Evolutionary conservation across 2,888 invertebrate genomes (phyloP).

Genomic region (Dioctria rufipes): DNA sequence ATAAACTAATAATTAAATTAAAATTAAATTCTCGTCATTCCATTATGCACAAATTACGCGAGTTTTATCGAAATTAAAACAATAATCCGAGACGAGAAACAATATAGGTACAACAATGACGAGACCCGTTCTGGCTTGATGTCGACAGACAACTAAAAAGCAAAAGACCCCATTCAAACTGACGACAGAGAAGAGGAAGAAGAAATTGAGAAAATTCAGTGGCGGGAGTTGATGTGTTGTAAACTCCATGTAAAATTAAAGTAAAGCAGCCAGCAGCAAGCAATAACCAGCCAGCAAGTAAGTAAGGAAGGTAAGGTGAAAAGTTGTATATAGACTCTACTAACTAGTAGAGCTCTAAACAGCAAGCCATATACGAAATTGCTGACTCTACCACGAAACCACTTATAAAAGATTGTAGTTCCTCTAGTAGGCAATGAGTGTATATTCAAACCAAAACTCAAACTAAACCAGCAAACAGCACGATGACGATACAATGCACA

Average conservation of each 20-base stretch:
- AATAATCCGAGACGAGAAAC: neutral
- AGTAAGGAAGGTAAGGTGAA: slow-evolving; percentile 11
- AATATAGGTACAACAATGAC: neutral
- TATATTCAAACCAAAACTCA: too few species aligned
- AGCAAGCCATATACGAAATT: neutral
- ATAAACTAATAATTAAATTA: neutral
- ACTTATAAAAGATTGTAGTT: neutral
- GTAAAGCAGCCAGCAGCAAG: slow-evolving; percentile 30
- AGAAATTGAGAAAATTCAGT: slow-evolving; percentile 17
- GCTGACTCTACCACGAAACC: slow-evolving; percentile 24
- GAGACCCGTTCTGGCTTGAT: slow-evolving; percentile 47
- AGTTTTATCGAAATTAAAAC: neutral
- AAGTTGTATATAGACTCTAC: slow-evolving; percentile 9
- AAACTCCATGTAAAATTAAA: slow-evolving; percentile 25
- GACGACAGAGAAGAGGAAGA: slow-evolving; percentile 21
- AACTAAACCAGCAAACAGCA: too few species aligned
- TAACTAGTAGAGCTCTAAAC: slow-evolving; percentile 14
- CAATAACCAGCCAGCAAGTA: neutral
- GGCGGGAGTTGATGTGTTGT: slow-evolving; percentile 28
- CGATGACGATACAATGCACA: too few species aligned
- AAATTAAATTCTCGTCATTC: neutral
- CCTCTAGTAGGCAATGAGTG: too few species aligned
- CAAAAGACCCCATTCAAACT: slow-evolving; percentile 15
- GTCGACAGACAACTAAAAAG: slow-evolving; percentile 55
- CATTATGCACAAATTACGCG: neutral